These are phyloP conservation scores for Tachina grossa DNA, from an alignment of 2,888 invertebrate genomes.

Conservation along the genomic window DNA sequence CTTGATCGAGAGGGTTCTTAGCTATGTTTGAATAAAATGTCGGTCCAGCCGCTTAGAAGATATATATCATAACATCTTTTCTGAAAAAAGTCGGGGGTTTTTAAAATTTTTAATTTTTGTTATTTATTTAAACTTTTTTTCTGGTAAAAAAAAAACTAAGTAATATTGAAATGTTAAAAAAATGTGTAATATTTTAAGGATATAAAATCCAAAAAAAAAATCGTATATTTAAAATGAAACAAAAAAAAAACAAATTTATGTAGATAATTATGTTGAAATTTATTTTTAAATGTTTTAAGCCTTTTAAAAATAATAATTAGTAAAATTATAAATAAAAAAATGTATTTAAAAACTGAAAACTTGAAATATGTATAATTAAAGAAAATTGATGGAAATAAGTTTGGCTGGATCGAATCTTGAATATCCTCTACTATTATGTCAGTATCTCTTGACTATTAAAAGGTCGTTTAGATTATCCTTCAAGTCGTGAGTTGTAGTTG, in stretches of 20 bases:
- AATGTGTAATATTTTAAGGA: constrained; percentile 64
- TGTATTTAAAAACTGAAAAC: constrained; percentile 17
- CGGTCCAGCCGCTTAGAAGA: too few species aligned
- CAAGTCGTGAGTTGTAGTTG: too few species aligned
- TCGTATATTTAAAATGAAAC: constrained; percentile 41
- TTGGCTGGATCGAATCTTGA: constrained; percentile 11
- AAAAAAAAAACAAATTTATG: constrained; percentile 57
- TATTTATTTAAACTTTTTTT: constrained; percentile 52
- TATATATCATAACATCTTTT: too few species aligned
- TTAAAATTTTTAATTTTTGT: too few species aligned
- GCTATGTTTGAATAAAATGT: too few species aligned
- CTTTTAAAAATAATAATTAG: constrained; percentile 66
- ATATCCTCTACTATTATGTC: constrained; percentile 8
- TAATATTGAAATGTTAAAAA: constrained; percentile 55
- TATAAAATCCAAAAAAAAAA: constrained; percentile 29
- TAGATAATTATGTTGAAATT: constrained; percentile 72
- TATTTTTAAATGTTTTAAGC: constrained; percentile 69
- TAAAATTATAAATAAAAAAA: constrained; percentile 62
- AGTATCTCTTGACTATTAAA: too few species aligned
- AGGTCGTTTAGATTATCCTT: too few species aligned
- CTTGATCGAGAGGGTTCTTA: too few species aligned
- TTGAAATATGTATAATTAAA: constrained; percentile 7
- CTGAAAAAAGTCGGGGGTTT: too few species aligned
- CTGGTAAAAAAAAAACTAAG: constrained; percentile 42
- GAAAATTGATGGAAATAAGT: constrained; percentile 9